Base-by-base conservation (phyloP, 2,888 invertebrate species). In the Drosophila mimica region DNA sequence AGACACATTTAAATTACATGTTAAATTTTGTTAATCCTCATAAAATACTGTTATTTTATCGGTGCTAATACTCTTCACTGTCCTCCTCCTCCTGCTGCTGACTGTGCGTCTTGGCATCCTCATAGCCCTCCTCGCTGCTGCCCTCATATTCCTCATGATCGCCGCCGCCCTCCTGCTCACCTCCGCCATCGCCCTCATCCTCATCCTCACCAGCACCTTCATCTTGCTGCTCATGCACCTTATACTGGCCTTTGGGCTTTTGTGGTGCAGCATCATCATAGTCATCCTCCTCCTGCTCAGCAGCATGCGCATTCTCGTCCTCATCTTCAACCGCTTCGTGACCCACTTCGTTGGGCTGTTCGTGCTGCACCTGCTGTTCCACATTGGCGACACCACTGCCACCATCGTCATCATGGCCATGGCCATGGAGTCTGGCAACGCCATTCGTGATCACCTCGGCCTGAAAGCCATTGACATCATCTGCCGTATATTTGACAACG, bases 401-500 rank as follows among this genome's bases (percentile, higher is more conserved):
- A 20, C 53, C 78, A 25, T 63, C 75, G 13, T 31, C 66, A 17
- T 53, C 79, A 51, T 46, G 75, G 54, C 83, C 84, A 76, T 92
- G 91, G 52, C 92, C 92, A 67, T 93, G 91, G 62, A 89, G 66
- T 15, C 86, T 81, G 36, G 89, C 79, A 36, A 92, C 85, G 34
- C 93, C 93, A 73, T 93, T 91, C 33, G 91, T 91, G 64, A 92
- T 91, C 31, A 93, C 92, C 84, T 93, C 91, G 25, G 93, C 96
- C 94, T 95, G 95, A 93, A 96, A 97, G 49, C 97, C 97, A 88
- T 96, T 95, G 83, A 94, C 94, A 61, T 95, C 94, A 92, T 96
- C 96, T 13, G 96, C 96, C 1, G 95, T 95, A 88, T 97, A 97
- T 83, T 95, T 94, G 51, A 97, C 97, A 57, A 95, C 94, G 82